Evolutionary conservation across 2,888 invertebrate species (phyloP), one percentile per base, ranked within the genome.

Genomic region (Timema cristinae): DNA sequence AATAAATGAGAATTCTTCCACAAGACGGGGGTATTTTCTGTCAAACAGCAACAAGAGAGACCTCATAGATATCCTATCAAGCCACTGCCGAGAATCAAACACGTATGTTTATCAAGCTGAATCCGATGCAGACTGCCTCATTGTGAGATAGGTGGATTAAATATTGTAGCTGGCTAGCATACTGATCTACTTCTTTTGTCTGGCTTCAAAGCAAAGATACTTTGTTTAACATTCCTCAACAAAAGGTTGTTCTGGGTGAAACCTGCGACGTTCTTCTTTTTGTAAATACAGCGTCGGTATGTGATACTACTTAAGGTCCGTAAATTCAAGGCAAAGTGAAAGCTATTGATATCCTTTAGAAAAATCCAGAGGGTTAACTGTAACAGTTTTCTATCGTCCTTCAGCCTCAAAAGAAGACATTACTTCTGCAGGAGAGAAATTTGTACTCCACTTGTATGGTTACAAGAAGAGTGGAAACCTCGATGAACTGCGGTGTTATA

Each of bases 221-320:
- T 10, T 56, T 56, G 56, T 56, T 56, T 56, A 56, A 56, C 56
- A 56, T 56, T 52, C n/a, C 54, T 52, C 54, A 52, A 16, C n/a
- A 56, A 10, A 56, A 56, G 7, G 56, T 1, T 13, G 16, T 56
- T 13, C 56, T 56, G 56, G 56, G n/a, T n/a, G n/a, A n/a, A n/a
- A n/a, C n/a, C n/a, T n/a, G n/a, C n/a, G n/a, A n/a, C n/a, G n/a
- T n/a, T n/a, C 15, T 59, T n/a, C 59, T 59, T 59, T 59, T 13
- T n/a, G 59, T n/a, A 59, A 13, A 59, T 13, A 9, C 0, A 59
- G n/a, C n/a, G 5, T 11, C 59, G 13, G 13, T 13, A 59, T 59
- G 59, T 59, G 59, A 59, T n/a, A 59, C 59, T n/a, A 59, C 8
- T n/a, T 59, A 13, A 59, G 13, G 59, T n/a, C 4, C 32, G n/a